Evolutionary conservation across 2,113 vertebrate species (phyloP), one percentile per base, ranked within the genome.

Genomic region (Hippocampus comes): DNA sequence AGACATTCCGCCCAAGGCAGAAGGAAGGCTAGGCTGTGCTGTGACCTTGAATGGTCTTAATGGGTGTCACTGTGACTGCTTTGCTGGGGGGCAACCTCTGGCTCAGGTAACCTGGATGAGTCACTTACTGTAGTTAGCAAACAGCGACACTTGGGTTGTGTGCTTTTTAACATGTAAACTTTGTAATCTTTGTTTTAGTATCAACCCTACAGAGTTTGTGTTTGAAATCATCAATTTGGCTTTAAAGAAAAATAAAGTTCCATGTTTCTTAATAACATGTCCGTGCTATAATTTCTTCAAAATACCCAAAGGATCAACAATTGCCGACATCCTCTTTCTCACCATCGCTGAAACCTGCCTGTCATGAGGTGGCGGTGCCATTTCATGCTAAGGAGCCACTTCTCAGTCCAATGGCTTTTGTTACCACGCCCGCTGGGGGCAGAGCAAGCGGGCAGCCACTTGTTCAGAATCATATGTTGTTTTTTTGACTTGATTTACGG

Each of bases 401-500:
- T 51, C 49, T 51, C 17, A 8, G 18, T 7, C 2, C 18, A 51
- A 51, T 51, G 49, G 18, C 18, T 20, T 51, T 51, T 7, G 18
- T 51, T 21, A 9, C 49, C 49, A 51, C 20, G 18, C 49, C 18
- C 18, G 21, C 18, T 20, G 49, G 17, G 49, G 17, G 49, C 49
- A 2, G 49, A 21, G 18, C 6, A 2, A 21, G 49, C 7, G 18
- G 1, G 17, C 3, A 8, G 49, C 18, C 6, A 51, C 49, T 51
- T 21, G 17, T 51, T 51, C 17, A 51, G 49, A 94, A 93, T 92
- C 93, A 93, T 92, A 91, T 85, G 88, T 90, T 90, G 93, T 17
- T 61, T 60, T 94, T 92, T 90, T 91, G 88, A 38, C 88, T 85
- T 91, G 92, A 93, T 94, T 94, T 93, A 93, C 89, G 87, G 84